Percentiles rank a stretch among this genome's conserved stretches.
Evolutionary conservation across 2,797 vertebrate genomes (phyloP).

Genomic region (Falco rusticolus): DNA sequence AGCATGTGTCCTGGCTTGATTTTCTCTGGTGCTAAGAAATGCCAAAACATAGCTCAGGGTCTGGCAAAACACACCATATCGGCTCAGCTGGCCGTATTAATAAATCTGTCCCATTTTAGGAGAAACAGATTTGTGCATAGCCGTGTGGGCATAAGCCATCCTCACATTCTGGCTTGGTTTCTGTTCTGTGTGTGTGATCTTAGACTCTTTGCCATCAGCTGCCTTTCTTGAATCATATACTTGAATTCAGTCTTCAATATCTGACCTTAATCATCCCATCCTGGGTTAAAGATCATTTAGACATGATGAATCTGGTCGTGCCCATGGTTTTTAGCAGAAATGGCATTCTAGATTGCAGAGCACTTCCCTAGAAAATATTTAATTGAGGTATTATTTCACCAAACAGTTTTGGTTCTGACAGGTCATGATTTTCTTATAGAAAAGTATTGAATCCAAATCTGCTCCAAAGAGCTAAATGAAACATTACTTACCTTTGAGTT

Average conservation of each 20-base stretch:
- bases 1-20: not conserved
- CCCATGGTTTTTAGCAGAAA: not conserved
- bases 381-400: not conserved
- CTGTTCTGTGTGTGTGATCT: fast-evolving
- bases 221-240: not conserved
- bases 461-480: not conserved
- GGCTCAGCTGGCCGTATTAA: not conserved
- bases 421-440: not conserved
- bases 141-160: not conserved
- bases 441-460: not conserved
- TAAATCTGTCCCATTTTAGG: not conserved
- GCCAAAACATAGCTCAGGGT: not conserved
- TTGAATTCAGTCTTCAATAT: not conserved
- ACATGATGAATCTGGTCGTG: not conserved
- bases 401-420: not conserved
- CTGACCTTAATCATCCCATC: not conserved
- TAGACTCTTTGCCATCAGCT: not conserved
- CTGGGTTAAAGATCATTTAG: not conserved
- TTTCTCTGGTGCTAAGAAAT: not conserved
- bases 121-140: not conserved
- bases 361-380: not conserved
- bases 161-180: not conserved
- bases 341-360: not conserved
- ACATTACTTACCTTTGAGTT: not conserved
- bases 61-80: not conserved